These are phyloP conservation scores for Hylia prasina DNA, from an alignment of 2,113 vertebrate genomes.

Conservation along the genomic window DNA sequence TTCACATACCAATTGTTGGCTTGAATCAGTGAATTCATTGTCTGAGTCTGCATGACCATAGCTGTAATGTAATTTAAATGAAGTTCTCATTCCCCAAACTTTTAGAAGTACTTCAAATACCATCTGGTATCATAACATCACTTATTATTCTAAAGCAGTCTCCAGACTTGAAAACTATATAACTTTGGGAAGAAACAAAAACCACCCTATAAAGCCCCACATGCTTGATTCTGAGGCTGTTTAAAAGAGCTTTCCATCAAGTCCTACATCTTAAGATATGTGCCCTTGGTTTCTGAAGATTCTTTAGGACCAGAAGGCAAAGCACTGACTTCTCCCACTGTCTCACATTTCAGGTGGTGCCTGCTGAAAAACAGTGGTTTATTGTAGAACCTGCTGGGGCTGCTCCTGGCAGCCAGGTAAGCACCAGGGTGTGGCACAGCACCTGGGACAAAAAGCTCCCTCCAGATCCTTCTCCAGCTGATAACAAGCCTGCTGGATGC, in stretches of 20 bases:
- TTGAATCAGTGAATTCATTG: background rate
- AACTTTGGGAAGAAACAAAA: background rate
- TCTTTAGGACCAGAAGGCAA: background rate
- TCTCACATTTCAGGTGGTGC: background rate
- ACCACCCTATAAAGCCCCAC: background rate
- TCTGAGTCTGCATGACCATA: background rate
- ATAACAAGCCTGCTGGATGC: background rate
- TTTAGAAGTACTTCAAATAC: background rate
- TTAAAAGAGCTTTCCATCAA: background rate
- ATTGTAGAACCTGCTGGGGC: background rate
- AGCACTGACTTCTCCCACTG: background rate
- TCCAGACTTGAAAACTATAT: background rate
- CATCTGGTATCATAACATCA: background rate
- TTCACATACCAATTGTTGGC: background rate
- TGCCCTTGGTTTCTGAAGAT: background rate
- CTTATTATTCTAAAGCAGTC: background rate
- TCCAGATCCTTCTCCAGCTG: background rate
- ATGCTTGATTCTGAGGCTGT: background rate
- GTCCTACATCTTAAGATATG: background rate
- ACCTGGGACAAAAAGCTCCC: background rate
- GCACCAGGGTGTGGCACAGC: background rate
- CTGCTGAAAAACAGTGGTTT: background rate
- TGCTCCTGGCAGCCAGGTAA: background rate
- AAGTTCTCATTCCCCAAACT: background rate
- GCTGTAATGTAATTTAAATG: background rate